A percentile compares a stretch with the other conserved stretches of the same genome.
Evolutionary conservation across 2,888 invertebrate genomes (phyloP).

Genomic region (Hesperia comma): DNA sequence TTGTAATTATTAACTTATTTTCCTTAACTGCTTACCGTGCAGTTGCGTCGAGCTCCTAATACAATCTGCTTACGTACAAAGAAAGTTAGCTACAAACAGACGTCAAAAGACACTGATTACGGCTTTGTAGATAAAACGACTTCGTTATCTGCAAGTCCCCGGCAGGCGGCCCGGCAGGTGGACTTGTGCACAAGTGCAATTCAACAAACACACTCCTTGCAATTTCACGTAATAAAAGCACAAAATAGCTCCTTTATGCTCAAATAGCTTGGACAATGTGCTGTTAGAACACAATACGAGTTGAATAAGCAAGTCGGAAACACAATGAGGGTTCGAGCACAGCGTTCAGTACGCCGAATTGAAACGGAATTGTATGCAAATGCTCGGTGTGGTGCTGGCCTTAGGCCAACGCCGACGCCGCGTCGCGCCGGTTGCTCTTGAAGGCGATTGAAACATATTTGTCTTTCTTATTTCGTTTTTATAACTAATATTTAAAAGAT

Average conservation of each 20-base stretch:
- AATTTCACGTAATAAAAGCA: constrained; percentile 31
- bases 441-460: neutral
- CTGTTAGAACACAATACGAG: constrained; percentile 31
- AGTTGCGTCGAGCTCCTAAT: too few relatives aligned
- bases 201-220: constrained; percentile 8
- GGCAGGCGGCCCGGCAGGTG: neutral
- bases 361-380: constrained; percentile 19
- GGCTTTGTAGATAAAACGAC: neutral
- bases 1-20: too few relatives aligned
- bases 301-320: constrained; percentile 34
- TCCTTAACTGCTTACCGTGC: too few relatives aligned
- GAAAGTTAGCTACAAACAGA: neutral
- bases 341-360: constrained; percentile 4
- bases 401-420: constrained; percentile 2
- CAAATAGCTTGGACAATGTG: constrained; percentile 31
- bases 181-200: constrained; percentile 4
- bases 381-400: constrained; percentile 14
- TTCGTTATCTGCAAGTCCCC: constrained; percentile 3
- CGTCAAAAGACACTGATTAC: neutral
- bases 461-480: neutral
- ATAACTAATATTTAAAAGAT: neutral
- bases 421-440: neutral
- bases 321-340: constrained; percentile 21
- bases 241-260: constrained; percentile 28
- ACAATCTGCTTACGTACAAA: too few relatives aligned